A percentile compares a stretch with the other conserved stretches of the same genome.
Conservation (phyloP, 2,113 vertebrate species). For the Salvelinus namaycush region DNA sequence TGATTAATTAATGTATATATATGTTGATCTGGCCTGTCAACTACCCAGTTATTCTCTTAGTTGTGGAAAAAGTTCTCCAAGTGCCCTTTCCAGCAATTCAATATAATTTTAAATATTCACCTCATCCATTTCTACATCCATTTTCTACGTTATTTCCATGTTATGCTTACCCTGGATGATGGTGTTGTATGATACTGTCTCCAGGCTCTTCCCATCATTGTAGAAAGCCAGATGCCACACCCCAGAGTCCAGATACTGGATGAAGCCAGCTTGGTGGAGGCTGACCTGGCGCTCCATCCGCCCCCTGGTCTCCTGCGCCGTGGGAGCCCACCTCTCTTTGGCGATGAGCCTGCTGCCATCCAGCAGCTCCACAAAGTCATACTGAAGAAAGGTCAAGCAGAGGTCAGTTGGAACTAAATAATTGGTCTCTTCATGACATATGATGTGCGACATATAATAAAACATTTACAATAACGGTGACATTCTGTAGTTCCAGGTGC, state of each 20-base stretch:
- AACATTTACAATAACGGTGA: too few relatives aligned
- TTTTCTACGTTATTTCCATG: too few relatives aligned
- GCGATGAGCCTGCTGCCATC: constrained; percentile 95
- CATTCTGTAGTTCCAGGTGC: too few relatives aligned
- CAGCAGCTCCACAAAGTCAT: constrained; percentile 96
- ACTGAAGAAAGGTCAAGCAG: constrained; percentile 72
- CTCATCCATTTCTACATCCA: too few relatives aligned
- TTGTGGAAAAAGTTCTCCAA: too few relatives aligned
- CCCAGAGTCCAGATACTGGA: constrained; percentile 94
- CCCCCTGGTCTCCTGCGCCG: constrained; percentile 74
- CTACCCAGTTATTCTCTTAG: too few relatives aligned
- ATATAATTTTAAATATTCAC: too few relatives aligned
- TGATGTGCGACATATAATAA: too few relatives aligned
- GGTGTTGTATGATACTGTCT: constrained; percentile 93
- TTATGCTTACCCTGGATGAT: constrained; percentile 87
- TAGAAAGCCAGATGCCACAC: constrained; percentile 99
- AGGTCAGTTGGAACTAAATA: background rate
- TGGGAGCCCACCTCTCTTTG: constrained; percentile 82
- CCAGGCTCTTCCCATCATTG: constrained; percentile 90
- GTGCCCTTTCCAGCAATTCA: too few relatives aligned
- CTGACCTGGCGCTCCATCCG: constrained; percentile 82
- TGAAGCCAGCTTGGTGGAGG: constrained; percentile 94
- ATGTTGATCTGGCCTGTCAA: too few relatives aligned
- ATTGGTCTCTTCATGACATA: too few relatives aligned
- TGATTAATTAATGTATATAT: too few relatives aligned